Percentiles rank a stretch among this genome's conserved stretches.
Conservation (phyloP, 2,888 invertebrate species). For the Melitaea athalia region DNA sequence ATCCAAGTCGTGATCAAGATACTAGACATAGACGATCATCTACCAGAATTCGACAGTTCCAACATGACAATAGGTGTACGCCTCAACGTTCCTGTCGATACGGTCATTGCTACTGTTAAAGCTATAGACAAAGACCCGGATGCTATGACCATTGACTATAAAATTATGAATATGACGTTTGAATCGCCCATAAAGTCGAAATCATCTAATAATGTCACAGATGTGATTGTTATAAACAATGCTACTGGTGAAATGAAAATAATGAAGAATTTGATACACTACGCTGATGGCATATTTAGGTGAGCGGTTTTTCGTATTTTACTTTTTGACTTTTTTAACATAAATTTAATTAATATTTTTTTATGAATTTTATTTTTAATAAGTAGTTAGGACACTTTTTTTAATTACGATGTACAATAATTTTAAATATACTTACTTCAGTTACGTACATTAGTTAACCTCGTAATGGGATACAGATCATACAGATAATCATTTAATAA, state of each 20-base stretch:
- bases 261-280: conserved; percentile 84
- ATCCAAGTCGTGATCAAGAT: conserved; percentile 85
- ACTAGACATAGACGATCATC: conserved; percentile 88
- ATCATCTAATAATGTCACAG: conserved; percentile 71
- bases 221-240: conserved; percentile 84
- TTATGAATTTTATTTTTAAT: too few relatives aligned
- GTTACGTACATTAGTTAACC: too few relatives aligned
- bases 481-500: too few relatives aligned
- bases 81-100: conserved; percentile 88
- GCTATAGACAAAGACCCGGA: conserved; percentile 87
- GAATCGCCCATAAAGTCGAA: conserved; percentile 73
- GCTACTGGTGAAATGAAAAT: conserved; percentile 88
- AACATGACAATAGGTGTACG: conserved; percentile 87
- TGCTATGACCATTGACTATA: conserved; percentile 84
- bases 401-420: too few relatives aligned
- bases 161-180: conserved; percentile 83
- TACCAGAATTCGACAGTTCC: conserved; percentile 84
- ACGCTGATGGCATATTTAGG: conserved; percentile 86
- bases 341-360: too few relatives aligned
- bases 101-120: conserved; percentile 84
- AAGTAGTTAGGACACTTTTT: too few relatives aligned
- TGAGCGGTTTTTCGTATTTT: conserved; percentile 42
- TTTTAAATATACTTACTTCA: too few relatives aligned
- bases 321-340: too few relatives aligned
- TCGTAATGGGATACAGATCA: too few relatives aligned